Evolutionary conservation across 2,797 vertebrate genomes (phyloP), one percentile per base, ranked within the genome.

Genomic region (Furcifer pardalis): DNA sequence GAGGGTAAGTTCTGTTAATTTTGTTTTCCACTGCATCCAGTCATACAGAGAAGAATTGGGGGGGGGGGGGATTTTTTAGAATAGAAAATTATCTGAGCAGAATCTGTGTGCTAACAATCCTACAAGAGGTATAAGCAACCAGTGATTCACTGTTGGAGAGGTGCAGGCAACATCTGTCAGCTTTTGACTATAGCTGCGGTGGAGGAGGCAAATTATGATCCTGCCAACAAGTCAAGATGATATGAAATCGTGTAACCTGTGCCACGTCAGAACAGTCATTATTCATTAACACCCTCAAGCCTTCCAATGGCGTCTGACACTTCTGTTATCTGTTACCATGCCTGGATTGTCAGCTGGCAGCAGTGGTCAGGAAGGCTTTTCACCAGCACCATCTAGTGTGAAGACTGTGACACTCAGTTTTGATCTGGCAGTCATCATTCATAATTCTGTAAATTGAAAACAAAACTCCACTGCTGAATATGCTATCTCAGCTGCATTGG

Each of bases 301-400:
- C 17, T 56, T 56, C 32, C 30, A 15, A 7, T n/a, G 42, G n/a
- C 32, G 52, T 65, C 17, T 40, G 83, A 65, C 37, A 4, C 30
- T 73, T 78, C 42, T 49, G 17, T n/a, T 63, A 79, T 46, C 56
- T 62, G 32, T 37, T 79, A 19, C 42, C 30, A 2, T 79, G 59
- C n/a, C 46, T 49, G 77, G 76, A 63, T 40, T 44, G 40, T 63
- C 42, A 49, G 3, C 19, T 72, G 59, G 23, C 17, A 27, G 21
- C 59, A 37, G 32, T 75, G 42, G 9, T n/a, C 30, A 73, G 44
- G 59, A 63, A 79, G 12, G 35, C 77, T 79, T 84, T 84, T 84
- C 69, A 84, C 35, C 49, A 83, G 66, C 66, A 78, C 59, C 72
- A 79, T 84, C 83, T 84, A 63, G 56, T 79, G 77, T 79, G 56